Conservation (phyloP, 2,113 vertebrate species). For the Peucedramus taeniatus region DNA sequence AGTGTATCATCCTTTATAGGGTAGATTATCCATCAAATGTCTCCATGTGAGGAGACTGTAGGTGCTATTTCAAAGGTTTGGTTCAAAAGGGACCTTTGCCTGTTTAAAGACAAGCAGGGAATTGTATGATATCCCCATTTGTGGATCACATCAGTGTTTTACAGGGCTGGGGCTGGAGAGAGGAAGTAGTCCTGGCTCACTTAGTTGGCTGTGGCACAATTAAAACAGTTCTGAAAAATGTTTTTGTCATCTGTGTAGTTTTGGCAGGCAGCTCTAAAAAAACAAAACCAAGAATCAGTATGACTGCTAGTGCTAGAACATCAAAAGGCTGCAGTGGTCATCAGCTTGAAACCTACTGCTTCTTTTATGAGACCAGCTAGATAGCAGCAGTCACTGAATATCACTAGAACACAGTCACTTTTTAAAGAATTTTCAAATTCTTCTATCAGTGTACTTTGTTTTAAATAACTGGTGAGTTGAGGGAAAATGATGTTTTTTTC, state of each 20-base stretch:
- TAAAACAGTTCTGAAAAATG: background rate
- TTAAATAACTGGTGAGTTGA: background rate
- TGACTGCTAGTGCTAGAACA: background rate
- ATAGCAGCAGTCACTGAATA: background rate
- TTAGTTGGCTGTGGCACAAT: background rate
- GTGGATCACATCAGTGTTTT: background rate
- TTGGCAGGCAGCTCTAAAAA: background rate
- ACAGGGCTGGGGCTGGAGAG: background rate
- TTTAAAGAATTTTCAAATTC: background rate
- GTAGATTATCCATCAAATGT: background rate
- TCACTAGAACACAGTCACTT: background rate
- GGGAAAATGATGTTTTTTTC: rapidly evolving
- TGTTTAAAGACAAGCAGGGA: background rate
- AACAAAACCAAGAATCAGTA: background rate
- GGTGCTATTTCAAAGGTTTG: background rate
- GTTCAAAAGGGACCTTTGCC: background rate
- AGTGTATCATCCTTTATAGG: background rate
- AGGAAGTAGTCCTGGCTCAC: background rate
- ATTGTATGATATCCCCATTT: background rate
- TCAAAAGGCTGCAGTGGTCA: background rate
- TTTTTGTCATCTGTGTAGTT: background rate
- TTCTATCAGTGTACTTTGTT: background rate
- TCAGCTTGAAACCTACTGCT: background rate
- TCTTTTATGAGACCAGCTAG: background rate
- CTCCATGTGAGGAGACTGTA: background rate